Evolutionary conservation across 2,888 invertebrate species (phyloP).

Genomic region (Thymelicus lineola): DNA sequence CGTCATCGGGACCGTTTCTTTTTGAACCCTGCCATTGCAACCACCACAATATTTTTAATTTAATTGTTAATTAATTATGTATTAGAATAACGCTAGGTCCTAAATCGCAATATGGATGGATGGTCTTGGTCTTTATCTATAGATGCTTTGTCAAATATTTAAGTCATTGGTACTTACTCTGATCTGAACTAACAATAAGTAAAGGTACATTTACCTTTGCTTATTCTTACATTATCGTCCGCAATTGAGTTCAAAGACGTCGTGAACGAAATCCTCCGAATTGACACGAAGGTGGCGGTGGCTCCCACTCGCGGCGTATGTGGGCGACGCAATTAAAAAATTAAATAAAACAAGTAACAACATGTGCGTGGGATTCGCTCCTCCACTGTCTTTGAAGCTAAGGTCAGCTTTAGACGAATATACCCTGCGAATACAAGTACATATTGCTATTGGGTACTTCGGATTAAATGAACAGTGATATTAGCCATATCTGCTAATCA

Average conservation of each 20-base stretch:
- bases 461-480: no score
- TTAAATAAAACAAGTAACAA: slow-evolving; percentile 64
- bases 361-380: slow-evolving; percentile 64
- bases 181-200: no score
- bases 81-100: no score
- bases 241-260: slow-evolving; percentile 21
- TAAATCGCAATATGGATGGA: no score
- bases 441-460: background rate
- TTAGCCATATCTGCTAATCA: no score
- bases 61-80: no score
- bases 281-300: slow-evolving; percentile 35
- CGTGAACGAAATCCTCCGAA: slow-evolving; percentile 19
- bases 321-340: slow-evolving; percentile 78
- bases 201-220: background rate
- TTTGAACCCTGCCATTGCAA: no score
- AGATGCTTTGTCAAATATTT: no score
- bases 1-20: no score
- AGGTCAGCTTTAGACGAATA: slow-evolving; percentile 33
- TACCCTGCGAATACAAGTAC: background rate
- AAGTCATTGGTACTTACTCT: no score
- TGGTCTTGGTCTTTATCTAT: no score
- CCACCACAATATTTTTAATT: no score
- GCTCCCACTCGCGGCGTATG: slow-evolving; percentile 47
- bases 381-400: slow-evolving; percentile 46
- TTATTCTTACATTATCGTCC: background rate